phyloP scores from a whole-genome alignment of 2,888 invertebrate genomes.

The Chloromyia formosa region DNA sequence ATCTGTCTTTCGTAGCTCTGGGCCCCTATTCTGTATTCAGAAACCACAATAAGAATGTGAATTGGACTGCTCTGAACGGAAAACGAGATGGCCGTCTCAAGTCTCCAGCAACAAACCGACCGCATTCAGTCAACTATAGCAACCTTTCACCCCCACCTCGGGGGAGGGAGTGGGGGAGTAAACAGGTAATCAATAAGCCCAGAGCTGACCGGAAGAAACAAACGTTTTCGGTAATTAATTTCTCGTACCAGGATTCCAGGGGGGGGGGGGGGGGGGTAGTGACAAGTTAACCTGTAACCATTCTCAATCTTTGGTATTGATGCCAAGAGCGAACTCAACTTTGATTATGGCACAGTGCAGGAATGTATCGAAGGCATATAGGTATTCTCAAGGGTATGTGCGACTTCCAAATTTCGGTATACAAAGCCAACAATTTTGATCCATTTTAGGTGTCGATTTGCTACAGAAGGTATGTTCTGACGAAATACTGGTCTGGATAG shows the following conservation, averaged over 20 bases:
- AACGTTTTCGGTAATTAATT: constrained; percentile 42
- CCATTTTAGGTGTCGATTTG: no score
- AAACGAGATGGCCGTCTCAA: background rate
- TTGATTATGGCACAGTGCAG: no score
- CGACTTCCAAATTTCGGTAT: no score
- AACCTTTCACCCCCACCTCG: no score
- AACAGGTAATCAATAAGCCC: constrained; percentile 39
- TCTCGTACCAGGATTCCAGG: constrained; percentile 16
- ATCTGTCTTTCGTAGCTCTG: background rate
- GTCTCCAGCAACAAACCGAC: background rate
- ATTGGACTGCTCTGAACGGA: background rate
- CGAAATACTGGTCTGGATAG: no score
- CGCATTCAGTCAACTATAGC: background rate
- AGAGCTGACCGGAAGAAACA: constrained; percentile 36
- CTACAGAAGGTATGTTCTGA: no score
- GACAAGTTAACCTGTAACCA: no score
- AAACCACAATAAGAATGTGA: background rate
- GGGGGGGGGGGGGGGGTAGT: background rate
- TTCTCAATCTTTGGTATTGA: no score
- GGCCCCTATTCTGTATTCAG: background rate
- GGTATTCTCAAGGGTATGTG: no score
- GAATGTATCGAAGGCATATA: no score
- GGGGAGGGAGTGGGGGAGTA: constrained; percentile 11
- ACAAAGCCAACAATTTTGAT: no score
- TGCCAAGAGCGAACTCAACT: no score